phyloP scores from a whole-genome alignment of 2,888 invertebrate species.

The Platycheirus rosarum region DNA sequence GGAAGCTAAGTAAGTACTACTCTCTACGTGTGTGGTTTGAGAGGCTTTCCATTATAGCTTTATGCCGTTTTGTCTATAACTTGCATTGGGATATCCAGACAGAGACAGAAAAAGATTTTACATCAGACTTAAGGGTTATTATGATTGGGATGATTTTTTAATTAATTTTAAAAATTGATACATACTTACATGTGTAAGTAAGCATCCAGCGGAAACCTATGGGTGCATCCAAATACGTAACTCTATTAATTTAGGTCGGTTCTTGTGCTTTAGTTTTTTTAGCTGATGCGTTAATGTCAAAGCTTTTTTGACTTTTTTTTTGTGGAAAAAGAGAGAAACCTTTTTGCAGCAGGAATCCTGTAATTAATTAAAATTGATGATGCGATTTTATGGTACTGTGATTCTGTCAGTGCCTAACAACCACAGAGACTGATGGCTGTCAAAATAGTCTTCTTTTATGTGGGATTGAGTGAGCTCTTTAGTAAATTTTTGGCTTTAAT shows the following conservation, averaged over 20 bases:
- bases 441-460: constrained; percentile 5
- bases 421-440: constrained; percentile 36
- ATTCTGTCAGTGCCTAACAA: constrained; percentile 20
- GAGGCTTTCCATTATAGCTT: constrained; percentile 10
- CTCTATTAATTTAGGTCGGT: constrained; percentile 60
- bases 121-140: constrained; percentile 33
- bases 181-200: too few species aligned
- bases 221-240: constrained; percentile 20
- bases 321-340: constrained; percentile 1
- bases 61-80: constrained; percentile 9
- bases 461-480: constrained; percentile 17
- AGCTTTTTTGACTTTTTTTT: constrained; percentile 19
- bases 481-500: constrained; percentile 19
- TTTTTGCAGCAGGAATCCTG: constrained; percentile 50
- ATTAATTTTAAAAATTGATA: constrained; percentile 64
- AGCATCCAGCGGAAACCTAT: constrained; percentile 1
- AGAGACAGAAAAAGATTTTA: too few species aligned
- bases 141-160: constrained; percentile 54
- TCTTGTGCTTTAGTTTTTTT: constrained; percentile 54
- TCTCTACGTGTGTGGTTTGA: constrained; percentile 40
- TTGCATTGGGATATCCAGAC: constrained; percentile 1
- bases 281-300: too few species aligned
- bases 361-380: constrained; percentile 67
- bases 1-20: constrained; percentile 63
- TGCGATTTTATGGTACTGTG: constrained; percentile 59